phyloP scores from a whole-genome alignment of 2,113 vertebrate genomes.

The Grammomys surdaster region DNA sequence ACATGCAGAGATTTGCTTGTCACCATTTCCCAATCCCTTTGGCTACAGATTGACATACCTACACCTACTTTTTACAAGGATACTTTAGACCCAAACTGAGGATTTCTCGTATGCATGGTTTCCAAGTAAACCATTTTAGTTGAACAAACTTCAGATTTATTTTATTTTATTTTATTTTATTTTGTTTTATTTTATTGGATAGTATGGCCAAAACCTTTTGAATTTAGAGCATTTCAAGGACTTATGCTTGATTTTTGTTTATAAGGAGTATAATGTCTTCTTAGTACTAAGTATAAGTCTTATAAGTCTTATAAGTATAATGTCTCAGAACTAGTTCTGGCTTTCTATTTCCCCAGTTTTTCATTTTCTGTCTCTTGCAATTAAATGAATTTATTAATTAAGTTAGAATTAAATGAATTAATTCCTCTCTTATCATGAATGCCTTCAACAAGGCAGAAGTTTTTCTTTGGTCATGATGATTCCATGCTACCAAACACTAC shows the following conservation, averaged over 20 bases:
- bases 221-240: neutral
- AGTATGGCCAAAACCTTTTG: neutral
- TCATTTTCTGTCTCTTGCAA: neutral
- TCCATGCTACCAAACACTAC: neutral
- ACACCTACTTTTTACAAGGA: neutral
- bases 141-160: too few relatives aligned
- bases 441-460: neutral
- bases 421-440: neutral
- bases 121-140: neutral
- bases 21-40: neutral
- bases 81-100: neutral
- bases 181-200: neutral
- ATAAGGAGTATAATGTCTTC: neutral
- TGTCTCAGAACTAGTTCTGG: constrained; percentile 5
- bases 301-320: too few relatives aligned
- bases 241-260: neutral
- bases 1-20: neutral
- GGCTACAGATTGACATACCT: too few relatives aligned
- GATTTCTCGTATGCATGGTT: neutral
- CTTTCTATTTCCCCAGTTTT: neutral
- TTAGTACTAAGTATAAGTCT: too few relatives aligned
- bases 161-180: neutral
- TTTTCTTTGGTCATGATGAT: neutral
- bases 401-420: neutral
- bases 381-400: neutral